These are phyloP conservation scores for Cosmorhoe ocellata DNA, from an alignment of 2,888 invertebrate genomes.

Conservation along the genomic window DNA sequence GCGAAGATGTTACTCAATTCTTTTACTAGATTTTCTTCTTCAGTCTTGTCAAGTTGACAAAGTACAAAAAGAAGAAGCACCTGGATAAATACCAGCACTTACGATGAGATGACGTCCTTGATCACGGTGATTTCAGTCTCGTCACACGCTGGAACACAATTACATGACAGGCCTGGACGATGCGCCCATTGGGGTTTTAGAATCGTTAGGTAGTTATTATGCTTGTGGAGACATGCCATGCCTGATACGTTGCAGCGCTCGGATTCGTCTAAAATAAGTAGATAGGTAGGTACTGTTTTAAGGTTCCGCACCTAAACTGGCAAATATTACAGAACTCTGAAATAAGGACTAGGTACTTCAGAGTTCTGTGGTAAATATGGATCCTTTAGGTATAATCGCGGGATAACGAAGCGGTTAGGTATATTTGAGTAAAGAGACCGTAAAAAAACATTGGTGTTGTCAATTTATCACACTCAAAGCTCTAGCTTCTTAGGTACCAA, in stretches of 20 bases:
- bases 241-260: constrained; percentile 85
- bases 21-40: too few relatives aligned
- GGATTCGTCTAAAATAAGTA: constrained; percentile 58
- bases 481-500: not conserved
- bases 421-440: too few relatives aligned
- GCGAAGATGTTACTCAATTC: too few relatives aligned
- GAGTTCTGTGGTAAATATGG: too few relatives aligned
- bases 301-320: too few relatives aligned
- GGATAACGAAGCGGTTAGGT: too few relatives aligned
- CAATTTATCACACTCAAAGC: not conserved
- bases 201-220: constrained; percentile 84
- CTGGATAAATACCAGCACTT: constrained; percentile 28
- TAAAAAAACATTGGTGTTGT: too few relatives aligned
- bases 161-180: constrained; percentile 84
- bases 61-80: not conserved
- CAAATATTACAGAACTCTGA: too few relatives aligned
- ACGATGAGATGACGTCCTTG: constrained; percentile 73
- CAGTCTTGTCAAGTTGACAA: too few relatives aligned
- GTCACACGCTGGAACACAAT: constrained; percentile 87
- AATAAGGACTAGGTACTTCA: too few relatives aligned
- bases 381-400: too few relatives aligned
- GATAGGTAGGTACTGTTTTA: too few relatives aligned
- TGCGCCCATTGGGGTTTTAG: constrained; percentile 85
- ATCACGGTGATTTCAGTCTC: constrained; percentile 86
- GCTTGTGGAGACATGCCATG: constrained; percentile 83